Conservation (phyloP, 2,888 invertebrate genomes). For the Macropis europaea region DNA sequence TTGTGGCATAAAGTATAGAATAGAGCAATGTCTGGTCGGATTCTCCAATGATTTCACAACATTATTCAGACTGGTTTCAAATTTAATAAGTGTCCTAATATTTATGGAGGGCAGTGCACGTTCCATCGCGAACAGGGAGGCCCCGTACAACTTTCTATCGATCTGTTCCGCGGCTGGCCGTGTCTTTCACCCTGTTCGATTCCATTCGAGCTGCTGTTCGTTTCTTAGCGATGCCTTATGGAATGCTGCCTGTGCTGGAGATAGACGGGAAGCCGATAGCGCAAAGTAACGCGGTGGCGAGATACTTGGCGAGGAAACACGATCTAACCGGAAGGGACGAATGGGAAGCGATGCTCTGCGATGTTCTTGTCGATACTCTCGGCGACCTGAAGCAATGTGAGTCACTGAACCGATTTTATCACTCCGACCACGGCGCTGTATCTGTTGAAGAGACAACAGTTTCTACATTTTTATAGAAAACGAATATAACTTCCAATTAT, state of each 20-base stretch:
- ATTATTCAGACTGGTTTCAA: too few relatives aligned
- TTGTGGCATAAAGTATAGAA: too few relatives aligned
- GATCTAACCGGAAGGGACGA: slow-evolving; percentile 82
- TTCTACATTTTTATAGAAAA: too few relatives aligned
- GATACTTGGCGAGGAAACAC: slow-evolving; percentile 82
- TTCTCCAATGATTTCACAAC: too few relatives aligned
- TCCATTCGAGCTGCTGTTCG: slow-evolving; percentile 9
- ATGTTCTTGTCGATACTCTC: slow-evolving; percentile 82
- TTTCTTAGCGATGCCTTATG: slow-evolving; percentile 81
- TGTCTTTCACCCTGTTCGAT: too few relatives aligned
- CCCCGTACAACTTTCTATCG: slow-evolving; percentile 20
- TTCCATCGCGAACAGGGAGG: too few relatives aligned
- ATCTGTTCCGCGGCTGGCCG: neutral
- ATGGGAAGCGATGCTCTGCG: slow-evolving; percentile 82
- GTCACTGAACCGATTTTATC: slow-evolving; percentile 17
- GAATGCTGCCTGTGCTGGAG: slow-evolving; percentile 83
- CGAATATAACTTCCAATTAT: too few relatives aligned
- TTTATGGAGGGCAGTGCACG: too few relatives aligned
- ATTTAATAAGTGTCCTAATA: too few relatives aligned
- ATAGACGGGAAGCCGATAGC: slow-evolving; percentile 82
- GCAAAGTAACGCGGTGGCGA: slow-evolving; percentile 82
- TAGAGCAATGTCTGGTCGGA: too few relatives aligned
- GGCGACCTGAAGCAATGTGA: slow-evolving; percentile 82
- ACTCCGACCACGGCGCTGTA: neutral
- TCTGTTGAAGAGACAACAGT: too few relatives aligned